These are phyloP conservation scores for Dascillus cervinus DNA, from an alignment of 2,888 invertebrate species.

Conservation along the genomic window DNA sequence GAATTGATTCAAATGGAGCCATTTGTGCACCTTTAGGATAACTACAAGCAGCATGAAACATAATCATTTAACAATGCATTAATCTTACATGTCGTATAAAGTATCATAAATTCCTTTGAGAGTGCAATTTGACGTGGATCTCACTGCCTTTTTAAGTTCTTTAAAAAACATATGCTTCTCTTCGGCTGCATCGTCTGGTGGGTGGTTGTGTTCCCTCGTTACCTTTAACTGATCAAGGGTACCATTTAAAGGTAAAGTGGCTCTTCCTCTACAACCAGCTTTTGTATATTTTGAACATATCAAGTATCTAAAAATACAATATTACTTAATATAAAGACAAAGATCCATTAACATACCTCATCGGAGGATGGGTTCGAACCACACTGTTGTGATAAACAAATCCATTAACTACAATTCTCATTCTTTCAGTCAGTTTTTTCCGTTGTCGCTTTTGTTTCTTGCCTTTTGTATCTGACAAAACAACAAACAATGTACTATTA, in stretches of 20 bases:
- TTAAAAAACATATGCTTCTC: slow-evolving; percentile 12
- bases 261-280: slow-evolving; percentile 23
- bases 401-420: slow-evolving; percentile 22
- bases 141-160: slow-evolving; percentile 11
- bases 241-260: slow-evolving; percentile 18
- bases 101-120: slow-evolving; percentile 33
- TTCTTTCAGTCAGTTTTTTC: slow-evolving; percentile 15
- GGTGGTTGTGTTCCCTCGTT: slow-evolving; percentile 25
- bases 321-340: background rate
- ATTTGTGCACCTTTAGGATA: slow-evolving; percentile 22
- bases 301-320: slow-evolving; percentile 21
- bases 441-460: slow-evolving; percentile 5
- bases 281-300: slow-evolving; percentile 23
- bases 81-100: slow-evolving; percentile 30
- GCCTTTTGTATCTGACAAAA: slow-evolving; percentile 11
- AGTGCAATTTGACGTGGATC: slow-evolving; percentile 11
- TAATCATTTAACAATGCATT: background rate
- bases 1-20: slow-evolving; percentile 18
- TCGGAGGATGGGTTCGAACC: slow-evolving; percentile 20
- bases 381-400: slow-evolving; percentile 28
- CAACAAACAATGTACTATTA: slow-evolving; percentile 11
- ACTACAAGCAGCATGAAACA: slow-evolving; percentile 17
- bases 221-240: slow-evolving; percentile 19
- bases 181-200: slow-evolving; percentile 21
- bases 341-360: slow-evolving; percentile 17